These are phyloP conservation scores for Siniperca undulata DNA, from an alignment of 2,797 vertebrate genomes.

Conservation along the genomic window DNA sequence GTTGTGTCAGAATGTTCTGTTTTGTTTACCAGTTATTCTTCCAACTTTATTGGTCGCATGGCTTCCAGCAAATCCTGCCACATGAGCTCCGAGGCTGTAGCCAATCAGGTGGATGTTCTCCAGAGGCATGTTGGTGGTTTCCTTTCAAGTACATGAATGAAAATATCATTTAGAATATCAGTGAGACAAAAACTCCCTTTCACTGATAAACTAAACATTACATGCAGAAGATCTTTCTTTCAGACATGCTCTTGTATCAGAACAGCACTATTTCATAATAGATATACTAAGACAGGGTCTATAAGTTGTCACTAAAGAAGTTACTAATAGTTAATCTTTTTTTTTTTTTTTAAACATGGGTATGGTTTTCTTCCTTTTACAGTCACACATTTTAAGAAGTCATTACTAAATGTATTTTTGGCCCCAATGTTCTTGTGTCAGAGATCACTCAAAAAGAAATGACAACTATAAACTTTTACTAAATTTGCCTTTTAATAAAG, in stretches of 20 bases:
- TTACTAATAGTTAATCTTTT: no score
- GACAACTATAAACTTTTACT: no score
- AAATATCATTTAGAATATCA: not conserved
- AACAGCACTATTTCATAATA: not conserved
- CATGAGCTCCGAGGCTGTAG: constrained; percentile 88
- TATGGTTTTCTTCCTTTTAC: no score
- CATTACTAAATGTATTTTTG: not conserved
- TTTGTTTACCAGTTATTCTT: constrained; percentile 86
- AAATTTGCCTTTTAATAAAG: not conserved
- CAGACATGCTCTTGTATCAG: not conserved
- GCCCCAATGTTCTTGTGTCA: not conserved
- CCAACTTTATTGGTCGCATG: constrained; percentile 84
- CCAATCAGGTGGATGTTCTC: constrained; percentile 88
- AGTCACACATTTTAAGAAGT: not conserved
- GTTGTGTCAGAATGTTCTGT: not conserved
- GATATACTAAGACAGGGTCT: not conserved
- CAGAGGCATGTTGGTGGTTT: constrained; percentile 80
- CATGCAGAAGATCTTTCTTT: not conserved
- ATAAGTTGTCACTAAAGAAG: not conserved
- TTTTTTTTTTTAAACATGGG: no score
- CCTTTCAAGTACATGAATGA: constrained; percentile 64
- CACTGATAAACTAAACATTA: not conserved
- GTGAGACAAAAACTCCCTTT: not conserved
- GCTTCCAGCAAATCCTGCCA: constrained; percentile 88
- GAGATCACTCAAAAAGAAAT: not conserved